A percentile compares a stretch with the other conserved stretches of the same genome.
phyloP scores from a whole-genome alignment of 1,140 invertebrate genomes.

The Diprion similis region DNA sequence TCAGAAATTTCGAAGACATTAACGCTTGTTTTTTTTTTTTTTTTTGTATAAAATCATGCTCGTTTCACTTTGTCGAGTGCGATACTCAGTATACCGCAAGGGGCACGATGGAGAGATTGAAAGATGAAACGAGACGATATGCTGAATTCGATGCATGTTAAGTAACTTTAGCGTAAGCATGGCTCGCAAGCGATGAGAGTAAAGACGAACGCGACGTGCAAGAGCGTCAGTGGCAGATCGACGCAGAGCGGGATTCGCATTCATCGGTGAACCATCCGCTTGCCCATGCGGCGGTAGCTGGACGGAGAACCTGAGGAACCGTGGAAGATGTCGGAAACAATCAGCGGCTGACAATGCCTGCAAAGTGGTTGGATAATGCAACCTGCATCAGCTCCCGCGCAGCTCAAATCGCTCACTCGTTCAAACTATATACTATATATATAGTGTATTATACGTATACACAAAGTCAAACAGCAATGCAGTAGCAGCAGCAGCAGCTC shows the following conservation, averaged over 20 bases:
- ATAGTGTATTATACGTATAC: too few relatives aligned
- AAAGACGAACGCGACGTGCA: background rate
- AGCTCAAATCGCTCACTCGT: too few relatives aligned
- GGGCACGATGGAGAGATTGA: background rate
- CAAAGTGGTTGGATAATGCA: background rate
- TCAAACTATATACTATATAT: too few relatives aligned
- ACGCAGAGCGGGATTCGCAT: background rate
- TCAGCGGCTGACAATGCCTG: background rate
- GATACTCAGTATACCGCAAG: background rate
- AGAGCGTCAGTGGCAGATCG: background rate
- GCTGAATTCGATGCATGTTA: slow-evolving; percentile 57
- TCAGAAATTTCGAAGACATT: too few relatives aligned
- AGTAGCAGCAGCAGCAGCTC: background rate
- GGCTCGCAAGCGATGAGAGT: background rate
- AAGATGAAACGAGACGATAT: slow-evolving; percentile 52
- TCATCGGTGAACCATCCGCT: slow-evolving; percentile 29
- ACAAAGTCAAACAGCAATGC: too few relatives aligned
- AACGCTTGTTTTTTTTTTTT: too few relatives aligned
- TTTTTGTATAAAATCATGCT: too few relatives aligned
- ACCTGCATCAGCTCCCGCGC: too few relatives aligned
- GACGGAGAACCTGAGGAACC: too few relatives aligned
- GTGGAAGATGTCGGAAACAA: slow-evolving; percentile 7
- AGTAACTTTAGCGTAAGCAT: slow-evolving; percentile 32
- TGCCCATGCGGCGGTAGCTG: slow-evolving; percentile 25
- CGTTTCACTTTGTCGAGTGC: background rate